Conservation (phyloP, 2,888 invertebrate species). For the Chloroclystis v-ata region DNA sequence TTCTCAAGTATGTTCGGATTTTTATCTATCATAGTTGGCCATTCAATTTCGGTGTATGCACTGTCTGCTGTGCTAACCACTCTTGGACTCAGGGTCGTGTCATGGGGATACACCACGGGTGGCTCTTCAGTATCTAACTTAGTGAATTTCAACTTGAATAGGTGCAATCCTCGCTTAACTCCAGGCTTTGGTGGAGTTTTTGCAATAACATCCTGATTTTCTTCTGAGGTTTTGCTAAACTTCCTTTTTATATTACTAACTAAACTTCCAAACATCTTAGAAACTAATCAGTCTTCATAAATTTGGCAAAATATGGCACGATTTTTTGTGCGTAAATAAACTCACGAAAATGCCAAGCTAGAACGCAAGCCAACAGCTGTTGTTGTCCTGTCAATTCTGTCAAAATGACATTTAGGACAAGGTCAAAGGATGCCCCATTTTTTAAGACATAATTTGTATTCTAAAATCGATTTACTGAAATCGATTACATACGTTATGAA, state of each 20-base stretch:
- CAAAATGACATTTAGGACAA: slow-evolving; percentile 72
- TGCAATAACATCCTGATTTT: slow-evolving; percentile 41
- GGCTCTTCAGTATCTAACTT: slow-evolving; percentile 43
- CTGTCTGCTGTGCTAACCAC: slow-evolving; percentile 69
- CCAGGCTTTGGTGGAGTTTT: slow-evolving; percentile 48
- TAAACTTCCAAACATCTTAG: slow-evolving; percentile 69
- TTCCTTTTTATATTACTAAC: slow-evolving; percentile 64
- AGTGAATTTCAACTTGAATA: slow-evolving; percentile 56
- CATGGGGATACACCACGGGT: slow-evolving; percentile 50
- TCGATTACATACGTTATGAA: too few relatives aligned
- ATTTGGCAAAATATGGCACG: slow-evolving; percentile 65
- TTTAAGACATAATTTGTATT: slow-evolving; percentile 20
- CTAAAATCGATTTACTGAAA: neutral
- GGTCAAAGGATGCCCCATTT: slow-evolving; percentile 56
- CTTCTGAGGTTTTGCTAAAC: slow-evolving; percentile 59
- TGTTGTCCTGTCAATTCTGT: slow-evolving; percentile 48
- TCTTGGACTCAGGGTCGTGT: slow-evolving; percentile 74
- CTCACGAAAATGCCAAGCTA: slow-evolving; percentile 21
- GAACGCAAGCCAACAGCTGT: slow-evolving; percentile 17
- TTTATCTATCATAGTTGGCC: slow-evolving; percentile 73
- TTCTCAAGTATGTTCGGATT: slow-evolving; percentile 69
- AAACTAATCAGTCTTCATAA: slow-evolving; percentile 65
- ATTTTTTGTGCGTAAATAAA: slow-evolving; percentile 42
- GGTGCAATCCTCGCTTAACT: slow-evolving; percentile 52
- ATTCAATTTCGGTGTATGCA: slow-evolving; percentile 72